Conservation (phyloP, 2,113 vertebrate genomes). For the Rhegmatorhina hoffmannsi region DNA sequence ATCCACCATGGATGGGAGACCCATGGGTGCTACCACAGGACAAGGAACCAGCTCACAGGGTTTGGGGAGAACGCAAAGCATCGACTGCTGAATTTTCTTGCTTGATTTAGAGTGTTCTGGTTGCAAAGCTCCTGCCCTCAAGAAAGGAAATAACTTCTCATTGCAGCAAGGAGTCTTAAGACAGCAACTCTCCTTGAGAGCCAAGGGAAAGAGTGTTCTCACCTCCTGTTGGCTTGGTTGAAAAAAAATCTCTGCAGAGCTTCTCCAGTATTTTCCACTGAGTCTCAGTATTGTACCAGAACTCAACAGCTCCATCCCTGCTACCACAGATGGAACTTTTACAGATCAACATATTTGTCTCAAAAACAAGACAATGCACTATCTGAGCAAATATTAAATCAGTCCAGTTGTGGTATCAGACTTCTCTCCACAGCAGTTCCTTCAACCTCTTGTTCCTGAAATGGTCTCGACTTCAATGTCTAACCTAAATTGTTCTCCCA, state of each 20-base stretch:
- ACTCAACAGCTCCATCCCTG: background rate
- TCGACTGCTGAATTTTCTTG: background rate
- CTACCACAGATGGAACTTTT: background rate
- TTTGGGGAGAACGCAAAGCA: background rate
- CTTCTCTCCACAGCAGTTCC: background rate
- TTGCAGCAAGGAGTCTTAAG: constrained; percentile 43
- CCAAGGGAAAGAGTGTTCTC: constrained; percentile 12
- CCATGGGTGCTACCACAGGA: rapidly evolving
- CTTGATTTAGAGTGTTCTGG: background rate
- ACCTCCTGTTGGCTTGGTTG: constrained; percentile 20
- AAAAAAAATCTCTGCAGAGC: background rate
- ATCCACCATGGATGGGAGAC: background rate
- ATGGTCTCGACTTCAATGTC: background rate
- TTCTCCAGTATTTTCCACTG: constrained; percentile 17
- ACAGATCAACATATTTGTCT: background rate
- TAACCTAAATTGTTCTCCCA: background rate
- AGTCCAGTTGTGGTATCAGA: background rate
- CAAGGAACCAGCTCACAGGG: background rate
- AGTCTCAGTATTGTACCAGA: background rate
- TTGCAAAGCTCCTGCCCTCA: background rate
- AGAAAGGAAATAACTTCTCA: constrained; percentile 20
- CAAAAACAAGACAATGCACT: background rate
- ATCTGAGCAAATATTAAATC: background rate
- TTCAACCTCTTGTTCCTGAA: background rate
- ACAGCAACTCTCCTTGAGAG: constrained; percentile 33